These are phyloP conservation scores for Drosophila tropicalis DNA, from an alignment of 1,140 invertebrate genomes.

Conservation along the genomic window DNA sequence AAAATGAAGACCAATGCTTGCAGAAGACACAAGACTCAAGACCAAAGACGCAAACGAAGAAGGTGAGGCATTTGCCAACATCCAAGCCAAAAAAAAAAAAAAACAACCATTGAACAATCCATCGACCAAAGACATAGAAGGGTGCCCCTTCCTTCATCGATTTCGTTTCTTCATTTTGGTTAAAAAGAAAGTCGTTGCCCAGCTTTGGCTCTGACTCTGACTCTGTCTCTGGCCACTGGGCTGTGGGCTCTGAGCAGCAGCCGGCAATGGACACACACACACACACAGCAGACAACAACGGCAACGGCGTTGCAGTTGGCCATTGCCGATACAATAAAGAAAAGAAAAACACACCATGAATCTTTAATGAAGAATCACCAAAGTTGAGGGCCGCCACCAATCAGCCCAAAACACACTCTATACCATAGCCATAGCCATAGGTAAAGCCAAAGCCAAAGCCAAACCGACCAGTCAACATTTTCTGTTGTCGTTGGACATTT, in stretches of 20 bases:
- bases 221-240: slow-evolving; percentile 32
- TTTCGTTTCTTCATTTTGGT: slow-evolving; percentile 63
- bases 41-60: slow-evolving; percentile 2
- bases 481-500: slow-evolving; percentile 61
- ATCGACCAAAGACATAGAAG: slow-evolving; percentile 44
- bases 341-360: slow-evolving; percentile 80
- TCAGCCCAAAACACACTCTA: slow-evolving; percentile 43
- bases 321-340: slow-evolving; percentile 27
- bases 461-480: slow-evolving; percentile 17
- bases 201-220: slow-evolving; percentile 57
- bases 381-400: slow-evolving; percentile 46
- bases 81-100: slow-evolving; percentile 48
- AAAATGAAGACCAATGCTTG: slow-evolving; percentile 19
- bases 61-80: slow-evolving; percentile 52
- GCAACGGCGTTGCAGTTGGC: slow-evolving; percentile 18
- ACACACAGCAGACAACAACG: slow-evolving; percentile 28
- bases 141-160: slow-evolving; percentile 16
- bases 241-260: slow-evolving; percentile 43
- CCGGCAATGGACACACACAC: neutral
- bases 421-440: slow-evolving; percentile 7
- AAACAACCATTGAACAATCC: slow-evolving; percentile 32
- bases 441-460: neutral
- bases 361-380: slow-evolving; percentile 81
- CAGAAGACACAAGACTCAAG: slow-evolving; percentile 19
- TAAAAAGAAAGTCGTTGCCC: slow-evolving; percentile 73